Percentiles rank a stretch among this genome's conserved stretches.
phyloP scores from a whole-genome alignment of 2,888 invertebrate genomes.

The Tyria jacobaeae region DNA sequence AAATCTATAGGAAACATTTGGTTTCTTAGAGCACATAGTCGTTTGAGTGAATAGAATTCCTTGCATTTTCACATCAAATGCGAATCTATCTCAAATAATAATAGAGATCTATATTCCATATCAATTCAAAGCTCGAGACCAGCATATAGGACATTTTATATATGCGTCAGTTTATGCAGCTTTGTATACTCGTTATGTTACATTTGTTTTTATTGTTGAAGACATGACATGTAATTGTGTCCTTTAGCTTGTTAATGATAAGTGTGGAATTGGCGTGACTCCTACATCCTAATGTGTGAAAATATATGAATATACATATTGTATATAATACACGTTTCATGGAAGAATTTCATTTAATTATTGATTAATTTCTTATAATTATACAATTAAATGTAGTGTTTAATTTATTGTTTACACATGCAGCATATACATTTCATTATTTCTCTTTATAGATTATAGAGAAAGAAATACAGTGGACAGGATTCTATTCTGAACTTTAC shows the following conservation, averaged over 20 bases:
- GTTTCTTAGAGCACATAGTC: not conserved
- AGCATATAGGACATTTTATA: not conserved
- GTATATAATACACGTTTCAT: constrained; percentile 19
- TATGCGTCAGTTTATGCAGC: not conserved
- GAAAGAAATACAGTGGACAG: not conserved
- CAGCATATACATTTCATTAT: not conserved
- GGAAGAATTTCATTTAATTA: constrained; percentile 22
- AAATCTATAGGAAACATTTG: too few relatives aligned
- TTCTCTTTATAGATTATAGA: not conserved
- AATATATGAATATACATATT: constrained; percentile 29
- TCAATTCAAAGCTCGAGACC: not conserved
- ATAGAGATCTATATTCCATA: not conserved
- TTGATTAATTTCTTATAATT: constrained; percentile 1
- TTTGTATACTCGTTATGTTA: too few relatives aligned
- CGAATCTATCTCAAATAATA: not conserved
- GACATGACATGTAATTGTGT: not conserved
- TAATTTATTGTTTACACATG: not conserved
- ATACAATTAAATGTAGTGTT: not conserved
- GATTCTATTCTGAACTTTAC: too few relatives aligned
- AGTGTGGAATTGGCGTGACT: constrained; percentile 3
- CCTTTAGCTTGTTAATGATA: not conserved
- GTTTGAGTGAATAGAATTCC: not conserved
- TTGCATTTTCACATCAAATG: not conserved
- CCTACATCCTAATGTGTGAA: constrained; percentile 33
- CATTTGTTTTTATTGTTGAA: not conserved